Percentiles rank a stretch among this genome's conserved stretches.
These are phyloP conservation scores for Oscheius sp. DNA, from an alignment of 2,888 invertebrate species.

Conservation along the genomic window DNA sequence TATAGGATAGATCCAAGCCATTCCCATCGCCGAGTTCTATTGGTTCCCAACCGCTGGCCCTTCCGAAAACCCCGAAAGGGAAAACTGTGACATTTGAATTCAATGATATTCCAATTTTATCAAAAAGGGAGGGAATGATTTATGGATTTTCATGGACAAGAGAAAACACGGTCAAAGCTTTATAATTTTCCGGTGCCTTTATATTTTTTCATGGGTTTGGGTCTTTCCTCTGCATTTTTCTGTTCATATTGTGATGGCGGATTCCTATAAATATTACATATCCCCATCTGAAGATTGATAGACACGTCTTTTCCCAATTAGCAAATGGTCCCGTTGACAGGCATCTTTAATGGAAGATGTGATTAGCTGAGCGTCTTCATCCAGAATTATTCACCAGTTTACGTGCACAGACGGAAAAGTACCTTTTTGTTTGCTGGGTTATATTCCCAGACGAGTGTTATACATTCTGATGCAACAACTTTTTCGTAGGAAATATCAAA, in stretches of 20 bases:
- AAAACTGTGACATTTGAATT: constrained; percentile 5
- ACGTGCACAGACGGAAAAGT: not conserved
- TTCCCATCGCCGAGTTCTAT: not conserved
- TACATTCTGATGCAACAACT: too few relatives aligned
- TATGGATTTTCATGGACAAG: constrained; percentile 31
- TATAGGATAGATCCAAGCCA: constrained; percentile 12
- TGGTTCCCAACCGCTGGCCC: not conserved
- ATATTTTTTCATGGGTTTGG: constrained; percentile 30
- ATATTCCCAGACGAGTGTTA: not conserved
- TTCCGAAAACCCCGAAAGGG: constrained; percentile 22
- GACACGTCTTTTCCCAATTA: not conserved
- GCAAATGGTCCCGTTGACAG: constrained; percentile 1
- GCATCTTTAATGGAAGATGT: constrained; percentile 1
- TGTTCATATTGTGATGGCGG: constrained; percentile 8
- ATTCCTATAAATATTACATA: constrained; percentile 1
- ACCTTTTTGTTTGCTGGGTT: not conserved
- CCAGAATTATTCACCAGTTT: not conserved
- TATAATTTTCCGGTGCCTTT: constrained; percentile 25
- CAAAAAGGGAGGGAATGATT: constrained; percentile 21
- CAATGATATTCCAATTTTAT: constrained; percentile 21
- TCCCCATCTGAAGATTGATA: not conserved
- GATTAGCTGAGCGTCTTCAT: not conserved
- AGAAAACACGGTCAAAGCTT: constrained; percentile 38
- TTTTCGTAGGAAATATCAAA: too few relatives aligned
- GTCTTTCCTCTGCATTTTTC: constrained; percentile 12